A percentile compares a stretch with the other conserved stretches of the same genome.
Evolutionary conservation across 1,140 invertebrate genomes (phyloP).

Genomic region (Drosophila equinoxialis): DNA sequence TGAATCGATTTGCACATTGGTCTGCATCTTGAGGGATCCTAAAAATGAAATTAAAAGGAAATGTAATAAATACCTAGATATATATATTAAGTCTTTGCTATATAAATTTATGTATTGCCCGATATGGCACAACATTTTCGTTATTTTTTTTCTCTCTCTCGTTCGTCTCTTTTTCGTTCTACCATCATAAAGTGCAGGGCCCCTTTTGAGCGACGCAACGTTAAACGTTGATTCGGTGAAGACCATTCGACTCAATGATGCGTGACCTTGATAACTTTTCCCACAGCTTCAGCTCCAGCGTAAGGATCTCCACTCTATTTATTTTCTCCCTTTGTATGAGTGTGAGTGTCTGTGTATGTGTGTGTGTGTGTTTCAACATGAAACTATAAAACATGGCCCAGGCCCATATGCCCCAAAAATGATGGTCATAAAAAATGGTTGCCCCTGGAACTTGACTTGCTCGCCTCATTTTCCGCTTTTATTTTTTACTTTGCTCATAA

Average conservation of each 20-base stretch:
- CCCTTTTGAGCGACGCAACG: not conserved
- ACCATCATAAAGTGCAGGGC: conserved; percentile 32
- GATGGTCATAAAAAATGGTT: conserved; percentile 20
- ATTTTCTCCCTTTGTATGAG: too few relatives aligned
- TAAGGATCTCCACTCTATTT: not conserved
- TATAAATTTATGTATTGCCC: conserved; percentile 20
- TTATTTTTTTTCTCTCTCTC: too few relatives aligned
- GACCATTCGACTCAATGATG: conserved; percentile 43
- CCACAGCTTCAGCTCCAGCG: not conserved
- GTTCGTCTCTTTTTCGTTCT: too few relatives aligned
- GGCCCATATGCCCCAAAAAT: conserved; percentile 13
- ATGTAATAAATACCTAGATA: not conserved
- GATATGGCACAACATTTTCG: conserved; percentile 6
- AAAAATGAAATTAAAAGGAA: not conserved
- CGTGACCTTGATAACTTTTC: conserved; percentile 46
- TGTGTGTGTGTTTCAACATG: not conserved
- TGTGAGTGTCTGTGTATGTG: too few relatives aligned
- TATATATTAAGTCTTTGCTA: not conserved
- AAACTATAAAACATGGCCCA: conserved; percentile 14
- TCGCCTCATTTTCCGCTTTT: not conserved
- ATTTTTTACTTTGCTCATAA: conserved; percentile 10
- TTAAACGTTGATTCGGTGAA: conserved; percentile 19
- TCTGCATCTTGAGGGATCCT: conserved; percentile 84
- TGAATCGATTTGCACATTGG: conserved; percentile 87
- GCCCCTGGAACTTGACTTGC: conserved; percentile 11